phyloP scores from a whole-genome alignment of 2,797 vertebrate species.

The Brachymystax lenok region DNA sequence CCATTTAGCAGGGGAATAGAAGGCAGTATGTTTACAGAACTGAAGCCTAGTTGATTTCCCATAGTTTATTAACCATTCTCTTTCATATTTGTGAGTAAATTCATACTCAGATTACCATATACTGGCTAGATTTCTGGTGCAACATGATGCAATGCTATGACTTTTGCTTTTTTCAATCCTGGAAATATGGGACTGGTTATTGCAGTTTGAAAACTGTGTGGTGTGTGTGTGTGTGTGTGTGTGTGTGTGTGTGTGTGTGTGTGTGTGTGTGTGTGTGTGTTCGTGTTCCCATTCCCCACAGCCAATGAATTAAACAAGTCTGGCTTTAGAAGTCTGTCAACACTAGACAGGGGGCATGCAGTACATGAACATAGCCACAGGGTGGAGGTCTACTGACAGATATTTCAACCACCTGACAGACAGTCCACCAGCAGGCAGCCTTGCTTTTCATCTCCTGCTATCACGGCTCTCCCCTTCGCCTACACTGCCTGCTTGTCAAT shows the following conservation, averaged over 20 bases:
- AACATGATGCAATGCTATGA: background rate
- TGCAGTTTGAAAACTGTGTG: background rate
- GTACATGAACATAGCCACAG: conserved; percentile 38
- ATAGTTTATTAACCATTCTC: background rate
- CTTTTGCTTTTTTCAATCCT: background rate
- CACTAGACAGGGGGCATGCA: background rate
- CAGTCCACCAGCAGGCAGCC: background rate
- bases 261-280: background rate
- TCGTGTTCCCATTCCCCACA: background rate
- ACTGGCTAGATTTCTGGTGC: background rate
- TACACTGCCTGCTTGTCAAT: conserved; percentile 70
- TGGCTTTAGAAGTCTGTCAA: background rate
- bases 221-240: no score
- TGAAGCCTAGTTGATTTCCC: background rate
- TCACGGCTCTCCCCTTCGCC: conserved; percentile 49
- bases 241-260: background rate
- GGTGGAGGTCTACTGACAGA: conserved; percentile 44
- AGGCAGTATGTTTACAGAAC: background rate
- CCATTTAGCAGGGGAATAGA: background rate
- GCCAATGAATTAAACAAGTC: background rate
- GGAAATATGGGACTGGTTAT: background rate
- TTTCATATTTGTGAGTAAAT: background rate
- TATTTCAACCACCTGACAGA: conserved; percentile 10
- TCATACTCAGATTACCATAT: background rate
- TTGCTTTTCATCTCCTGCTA: conserved; percentile 61